phyloP scores from a whole-genome alignment of 2,888 invertebrate species.

The Apomyelois bistriatella region DNA sequence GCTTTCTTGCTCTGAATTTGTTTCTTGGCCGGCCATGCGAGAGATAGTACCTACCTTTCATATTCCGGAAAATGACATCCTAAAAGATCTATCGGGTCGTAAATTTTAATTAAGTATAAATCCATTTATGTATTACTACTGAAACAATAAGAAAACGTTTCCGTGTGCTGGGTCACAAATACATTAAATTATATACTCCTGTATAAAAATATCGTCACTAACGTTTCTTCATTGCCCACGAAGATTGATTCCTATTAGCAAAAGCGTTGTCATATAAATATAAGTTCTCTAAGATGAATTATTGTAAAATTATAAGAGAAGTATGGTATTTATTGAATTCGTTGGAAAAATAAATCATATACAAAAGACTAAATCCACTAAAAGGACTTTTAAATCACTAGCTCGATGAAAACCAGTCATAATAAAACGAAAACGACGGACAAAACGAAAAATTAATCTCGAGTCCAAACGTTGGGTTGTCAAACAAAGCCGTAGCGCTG shows the following conservation, averaged over 20 bases:
- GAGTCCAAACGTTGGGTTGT: neutral
- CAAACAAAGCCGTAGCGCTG: conserved; percentile 2
- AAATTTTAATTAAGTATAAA: neutral
- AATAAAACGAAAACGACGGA: neutral
- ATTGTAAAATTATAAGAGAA: too few relatives aligned
- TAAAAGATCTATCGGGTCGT: neutral
- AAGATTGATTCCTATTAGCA: too few relatives aligned
- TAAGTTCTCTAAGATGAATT: too few relatives aligned
- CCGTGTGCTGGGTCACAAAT: too few relatives aligned
- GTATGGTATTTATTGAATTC: too few relatives aligned
- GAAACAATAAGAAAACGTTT: too few relatives aligned
- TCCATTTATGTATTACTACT: neutral
- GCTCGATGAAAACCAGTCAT: neutral
- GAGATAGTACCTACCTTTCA: conserved; percentile 35
- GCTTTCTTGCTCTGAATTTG: conserved; percentile 61
- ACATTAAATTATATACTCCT: too few relatives aligned
- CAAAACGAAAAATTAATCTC: conserved; percentile 5
- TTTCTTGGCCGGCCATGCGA: conserved; percentile 53
- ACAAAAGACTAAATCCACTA: neutral
- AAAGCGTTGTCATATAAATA: too few relatives aligned
- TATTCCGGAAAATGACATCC: conserved; percentile 30
- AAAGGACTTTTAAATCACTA: neutral
- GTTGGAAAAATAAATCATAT: too few relatives aligned
- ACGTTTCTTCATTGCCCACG: too few relatives aligned
- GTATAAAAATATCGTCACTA: too few relatives aligned